phyloP scores from a whole-genome alignment of 1,140 invertebrate species.

The Achatina immaculata region DNA sequence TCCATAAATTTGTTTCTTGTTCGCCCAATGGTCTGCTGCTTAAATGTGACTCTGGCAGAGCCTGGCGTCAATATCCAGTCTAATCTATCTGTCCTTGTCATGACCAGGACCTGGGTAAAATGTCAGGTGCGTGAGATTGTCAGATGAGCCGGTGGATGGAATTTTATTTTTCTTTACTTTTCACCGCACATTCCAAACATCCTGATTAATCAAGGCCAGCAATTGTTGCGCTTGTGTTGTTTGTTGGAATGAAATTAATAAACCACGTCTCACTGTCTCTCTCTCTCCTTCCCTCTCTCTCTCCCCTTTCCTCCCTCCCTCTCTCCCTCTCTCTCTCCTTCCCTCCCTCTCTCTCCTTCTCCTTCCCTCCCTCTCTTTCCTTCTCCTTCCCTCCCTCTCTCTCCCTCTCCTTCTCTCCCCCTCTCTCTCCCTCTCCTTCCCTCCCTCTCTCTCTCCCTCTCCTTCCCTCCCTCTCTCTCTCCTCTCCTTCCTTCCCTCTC shows the following conservation, averaged over 20 bases:
- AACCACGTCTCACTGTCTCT: neutral
- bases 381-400: neutral
- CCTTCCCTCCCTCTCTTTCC: conserved; percentile 16
- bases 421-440: neutral
- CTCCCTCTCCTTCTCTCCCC: conserved; percentile 22
- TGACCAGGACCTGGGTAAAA: no score
- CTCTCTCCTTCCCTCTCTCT: neutral
- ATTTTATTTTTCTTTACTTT: no score
- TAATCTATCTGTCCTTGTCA: no score
- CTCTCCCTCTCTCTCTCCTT: neutral
- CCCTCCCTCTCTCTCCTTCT: conserved; percentile 20
- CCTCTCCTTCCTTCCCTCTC: neutral
- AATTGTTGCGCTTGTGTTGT: no score
- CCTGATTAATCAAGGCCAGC: no score
- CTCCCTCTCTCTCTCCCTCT: neutral
- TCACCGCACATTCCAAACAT: no score
- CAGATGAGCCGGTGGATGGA: no score
- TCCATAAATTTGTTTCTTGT: no score
- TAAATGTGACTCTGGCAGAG: no score
- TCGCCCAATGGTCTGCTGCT: no score
- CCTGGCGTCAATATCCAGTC: no score
- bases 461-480: neutral
- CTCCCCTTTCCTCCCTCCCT: neutral
- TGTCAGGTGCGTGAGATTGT: no score
- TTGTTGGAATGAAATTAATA: neutral